Base-by-base conservation (phyloP, 2,113 vertebrate genomes). In the Gnathonemus echidnorhynchus region DNA sequence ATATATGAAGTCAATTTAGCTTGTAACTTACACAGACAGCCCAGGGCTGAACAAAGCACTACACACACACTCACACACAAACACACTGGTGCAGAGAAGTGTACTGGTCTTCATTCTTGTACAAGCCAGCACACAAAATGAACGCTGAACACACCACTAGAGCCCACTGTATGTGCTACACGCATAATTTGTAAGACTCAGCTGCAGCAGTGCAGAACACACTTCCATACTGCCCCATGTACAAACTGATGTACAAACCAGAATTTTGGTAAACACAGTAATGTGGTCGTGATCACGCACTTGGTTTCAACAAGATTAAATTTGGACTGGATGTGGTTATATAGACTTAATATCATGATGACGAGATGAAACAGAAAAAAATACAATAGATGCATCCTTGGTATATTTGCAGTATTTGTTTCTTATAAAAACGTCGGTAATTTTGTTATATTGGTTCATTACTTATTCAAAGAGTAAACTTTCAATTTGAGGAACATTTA, bases 391-490 rank as follows among this genome's bases (percentile, higher is more conserved):
- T 42, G 8, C 70, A 52, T 80, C 45, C 8, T 19, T 80, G 88
- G 46, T 35, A 89, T 45, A 87, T 62, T 88, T 53, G n/a, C 62
- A 91, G 86, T 70, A 46, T 56, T 52, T 88, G 31, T 90, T 49
- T 42, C 45, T n/a, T 50, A 62, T 84, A 24, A 39, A 74, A 77
- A 80, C 5, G 88, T 49, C 56, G 19, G 46, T 85, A 35, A 58
- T 89, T 89, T 86, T 53, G 53, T 31, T 48, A 15, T 21, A 56
- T 53, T 89, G 89, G 50, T 62, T 85, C 89, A 89, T 89, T 89
- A 84, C 77, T 58, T 84, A 84, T 70, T 88, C 88, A 88, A 46
- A 70, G 45, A 49, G 45, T 31, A 88, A 74, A 88, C 46, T 88
- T 89, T 89, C 77, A 35, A n/a, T 58, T n/a, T 53, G 50, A 56